A percentile compares a stretch with the other conserved stretches of the same genome.
Evolutionary conservation across 1,140 invertebrate genomes (phyloP).

Genomic region (Drosophila teissieri): DNA sequence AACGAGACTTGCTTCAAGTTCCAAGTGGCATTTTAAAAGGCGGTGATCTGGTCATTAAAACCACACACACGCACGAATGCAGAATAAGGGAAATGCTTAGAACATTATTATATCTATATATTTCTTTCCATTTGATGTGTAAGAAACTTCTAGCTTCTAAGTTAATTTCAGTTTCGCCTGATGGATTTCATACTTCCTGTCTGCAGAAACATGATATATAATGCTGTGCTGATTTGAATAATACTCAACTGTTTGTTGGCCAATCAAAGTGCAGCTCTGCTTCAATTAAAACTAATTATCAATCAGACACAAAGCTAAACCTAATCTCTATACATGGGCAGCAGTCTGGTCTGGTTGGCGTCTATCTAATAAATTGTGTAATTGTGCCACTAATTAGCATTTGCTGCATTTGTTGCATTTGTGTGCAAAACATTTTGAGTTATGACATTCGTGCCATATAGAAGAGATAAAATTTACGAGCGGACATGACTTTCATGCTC

Average conservation of each 20-base stretch:
- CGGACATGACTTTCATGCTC: conserved; percentile 81
- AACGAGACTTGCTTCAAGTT: conserved; percentile 31
- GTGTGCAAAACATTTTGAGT: conserved; percentile 42
- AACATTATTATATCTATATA: conserved; percentile 5
- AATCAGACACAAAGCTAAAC: conserved; percentile 37
- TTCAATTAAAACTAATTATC: conserved; percentile 72
- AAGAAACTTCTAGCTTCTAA: conserved; percentile 10
- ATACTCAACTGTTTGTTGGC: not conserved
- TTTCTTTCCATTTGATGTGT: conserved; percentile 1
- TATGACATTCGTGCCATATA: conserved; percentile 73
- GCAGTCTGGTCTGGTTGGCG: conserved; percentile 56
- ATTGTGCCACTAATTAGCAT: conserved; percentile 77
- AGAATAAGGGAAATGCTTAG: conserved; percentile 18
- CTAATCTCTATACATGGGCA: conserved; percentile 45
- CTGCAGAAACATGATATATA: conserved; percentile 9
- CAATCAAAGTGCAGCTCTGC: conserved; percentile 16
- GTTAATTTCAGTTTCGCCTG: conserved; percentile 24
- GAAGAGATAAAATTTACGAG: conserved; percentile 68
- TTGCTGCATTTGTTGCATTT: conserved; percentile 52
- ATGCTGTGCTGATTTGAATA: conserved; percentile 8
- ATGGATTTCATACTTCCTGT: conserved; percentile 16
- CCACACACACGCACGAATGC: conserved; percentile 21
- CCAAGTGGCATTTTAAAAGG: conserved; percentile 45
- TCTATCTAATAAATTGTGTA: conserved; percentile 76
- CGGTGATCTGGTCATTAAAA: conserved; percentile 43